Evolutionary conservation across 2,888 invertebrate genomes (phyloP), one percentile per base, ranked within the genome.

Genomic region (Lydus trimaculatus): DNA sequence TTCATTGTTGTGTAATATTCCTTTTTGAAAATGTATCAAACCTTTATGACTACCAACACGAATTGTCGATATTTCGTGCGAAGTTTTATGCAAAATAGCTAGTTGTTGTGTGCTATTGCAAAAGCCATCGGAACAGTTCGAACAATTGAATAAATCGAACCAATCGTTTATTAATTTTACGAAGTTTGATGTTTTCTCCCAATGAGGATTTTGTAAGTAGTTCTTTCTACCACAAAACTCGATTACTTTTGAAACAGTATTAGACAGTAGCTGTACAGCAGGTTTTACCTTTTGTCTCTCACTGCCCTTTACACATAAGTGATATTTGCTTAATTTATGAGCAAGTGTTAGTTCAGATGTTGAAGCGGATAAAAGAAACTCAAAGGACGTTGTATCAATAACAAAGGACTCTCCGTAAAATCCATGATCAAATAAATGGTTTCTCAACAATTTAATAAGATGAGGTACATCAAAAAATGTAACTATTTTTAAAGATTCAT

Each of bases 91-190:
- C n/a, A n/a, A n/a, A n/a, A n/a, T n/a, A n/a, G n/a, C n/a, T n/a
- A n/a, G n/a, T n/a, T n/a, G n/a, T n/a, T n/a, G n/a, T n/a, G n/a
- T n/a, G n/a, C n/a, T n/a, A n/a, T n/a, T n/a, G n/a, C n/a, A n/a
- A n/a, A n/a, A n/a, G n/a, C n/a, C n/a, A n/a, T n/a, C n/a, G n/a
- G n/a, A n/a, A n/a, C n/a, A n/a, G n/a, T n/a, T n/a, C n/a, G n/a
- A n/a, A n/a, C n/a, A 28, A 6, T 72, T 72, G 23, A 72, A 65
- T 15, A 68, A 6, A 66, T 71, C 72, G 62, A 72, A 72, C 70
- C 72, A 72, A 28, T 72, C 63, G 43, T 70, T 66, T 13, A 66
- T 58, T 3, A 65, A 17, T 8, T 65, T 65, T 60, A 60, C 28
- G 28, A 65, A 65, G 4, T 9, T 65, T 9, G 20, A 11, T 2